Percentiles rank a stretch among this genome's conserved stretches.
These are phyloP conservation scores for Battus philenor DNA, from an alignment of 1,140 invertebrate species.

Conservation along the genomic window DNA sequence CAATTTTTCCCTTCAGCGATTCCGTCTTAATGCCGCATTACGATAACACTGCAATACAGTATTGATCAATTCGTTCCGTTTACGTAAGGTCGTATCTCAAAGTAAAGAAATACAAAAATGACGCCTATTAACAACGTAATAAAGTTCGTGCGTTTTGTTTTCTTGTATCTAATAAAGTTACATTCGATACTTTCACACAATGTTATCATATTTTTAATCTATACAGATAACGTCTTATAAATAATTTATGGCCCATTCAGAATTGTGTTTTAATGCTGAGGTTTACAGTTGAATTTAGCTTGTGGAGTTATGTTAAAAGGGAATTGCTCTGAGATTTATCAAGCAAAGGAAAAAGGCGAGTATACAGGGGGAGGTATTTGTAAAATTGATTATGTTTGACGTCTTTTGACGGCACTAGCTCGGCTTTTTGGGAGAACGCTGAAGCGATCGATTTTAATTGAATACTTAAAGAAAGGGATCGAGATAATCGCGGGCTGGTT, in stretches of 20 bases:
- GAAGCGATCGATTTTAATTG: constrained; percentile 58
- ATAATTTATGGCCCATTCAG: neutral
- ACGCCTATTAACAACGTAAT: constrained; percentile 3
- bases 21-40: constrained; percentile 56
- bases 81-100: constrained; percentile 23
- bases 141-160: constrained; percentile 11
- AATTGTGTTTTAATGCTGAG: constrained; percentile 9
- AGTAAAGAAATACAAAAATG: constrained; percentile 14
- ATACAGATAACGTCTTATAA: constrained; percentile 4
- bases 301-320: neutral
- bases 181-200: constrained; percentile 56
- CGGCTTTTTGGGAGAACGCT: constrained; percentile 25
- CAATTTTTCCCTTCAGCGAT: constrained; percentile 65
- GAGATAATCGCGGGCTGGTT: constrained; percentile 26
- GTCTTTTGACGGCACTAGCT: constrained; percentile 59
- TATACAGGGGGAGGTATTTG: constrained; percentile 52
- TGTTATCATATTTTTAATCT: constrained; percentile 48
- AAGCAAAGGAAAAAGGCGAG: constrained; percentile 43
- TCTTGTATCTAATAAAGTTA: constrained; percentile 43
- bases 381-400: constrained; percentile 71
- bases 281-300: neutral
- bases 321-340: constrained; percentile 43
- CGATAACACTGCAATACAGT: constrained; percentile 58
- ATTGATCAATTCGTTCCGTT: constrained; percentile 42
- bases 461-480: constrained; percentile 42